Percentiles rank a stretch among this genome's conserved stretches.
phyloP scores from a whole-genome alignment of 1,140 invertebrate genomes.

The Archivesica marissinica region DNA sequence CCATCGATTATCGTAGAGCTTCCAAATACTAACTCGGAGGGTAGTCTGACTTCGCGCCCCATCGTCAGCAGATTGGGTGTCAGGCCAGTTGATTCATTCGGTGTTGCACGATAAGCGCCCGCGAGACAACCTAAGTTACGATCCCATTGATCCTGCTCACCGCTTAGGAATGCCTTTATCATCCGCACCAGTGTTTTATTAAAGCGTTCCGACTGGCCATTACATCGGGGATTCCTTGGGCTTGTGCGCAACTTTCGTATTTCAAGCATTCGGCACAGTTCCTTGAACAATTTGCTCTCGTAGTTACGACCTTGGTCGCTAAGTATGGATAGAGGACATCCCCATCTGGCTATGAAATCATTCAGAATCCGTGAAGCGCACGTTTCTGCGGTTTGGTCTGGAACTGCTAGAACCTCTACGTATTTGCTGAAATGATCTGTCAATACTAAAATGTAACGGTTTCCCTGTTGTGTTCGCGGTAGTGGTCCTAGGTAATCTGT shows the following conservation, averaged over 20 bases:
- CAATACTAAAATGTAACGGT: constrained; percentile 43
- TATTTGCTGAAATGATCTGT: constrained; percentile 32
- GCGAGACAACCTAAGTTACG: constrained; percentile 48
- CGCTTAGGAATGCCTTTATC: constrained; percentile 69
- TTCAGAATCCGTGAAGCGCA: constrained; percentile 7
- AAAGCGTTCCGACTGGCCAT: constrained; percentile 70
- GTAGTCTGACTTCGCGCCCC: constrained; percentile 63
- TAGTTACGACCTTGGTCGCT: constrained; percentile 7
- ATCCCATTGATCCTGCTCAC: constrained; percentile 66
- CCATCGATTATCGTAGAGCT: background rate
- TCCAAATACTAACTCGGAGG: constrained; percentile 59
- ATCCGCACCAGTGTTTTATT: constrained; percentile 72
- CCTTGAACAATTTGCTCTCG: constrained; percentile 37
- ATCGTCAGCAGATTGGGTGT: constrained; percentile 68
- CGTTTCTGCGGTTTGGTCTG: constrained; percentile 6
- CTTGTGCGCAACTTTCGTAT: constrained; percentile 41
- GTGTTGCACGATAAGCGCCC: constrained; percentile 52
- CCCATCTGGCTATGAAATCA: background rate
- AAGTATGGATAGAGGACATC: background rate
- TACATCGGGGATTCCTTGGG: constrained; percentile 55
- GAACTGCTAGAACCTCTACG: constrained; percentile 5
- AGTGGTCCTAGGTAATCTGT: constrained; percentile 17
- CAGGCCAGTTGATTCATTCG: constrained; percentile 58
- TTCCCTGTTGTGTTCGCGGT: background rate
- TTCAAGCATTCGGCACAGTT: constrained; percentile 48